phyloP scores from a whole-genome alignment of 2,797 vertebrate genomes.

The Kryptolebias ocellatus region DNA sequence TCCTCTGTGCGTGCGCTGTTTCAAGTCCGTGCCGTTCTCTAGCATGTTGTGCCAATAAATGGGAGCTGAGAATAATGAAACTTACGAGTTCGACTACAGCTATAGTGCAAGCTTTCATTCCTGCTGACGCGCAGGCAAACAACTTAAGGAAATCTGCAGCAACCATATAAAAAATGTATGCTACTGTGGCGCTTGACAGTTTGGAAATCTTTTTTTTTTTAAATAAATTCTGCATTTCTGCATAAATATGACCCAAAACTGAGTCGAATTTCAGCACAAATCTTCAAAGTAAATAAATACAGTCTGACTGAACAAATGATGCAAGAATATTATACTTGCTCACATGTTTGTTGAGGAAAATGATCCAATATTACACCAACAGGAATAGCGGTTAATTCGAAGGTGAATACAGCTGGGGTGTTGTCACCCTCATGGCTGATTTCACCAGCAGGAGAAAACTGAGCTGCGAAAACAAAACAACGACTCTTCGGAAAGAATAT shows the following conservation, averaged over 20 bases:
- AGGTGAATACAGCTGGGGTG: background rate
- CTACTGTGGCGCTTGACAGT: slow-evolving; percentile 1
- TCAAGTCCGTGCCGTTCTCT: background rate
- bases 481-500: background rate
- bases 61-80: slow-evolving; percentile 8
- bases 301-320: background rate
- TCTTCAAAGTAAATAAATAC: background rate
- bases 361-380: background rate
- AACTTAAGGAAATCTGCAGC: slow-evolving; percentile 15
- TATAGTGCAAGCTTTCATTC: slow-evolving; percentile 11
- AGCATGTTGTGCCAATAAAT: slow-evolving; percentile 2
- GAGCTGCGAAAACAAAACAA: background rate
- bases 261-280: background rate
- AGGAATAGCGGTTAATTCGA: background rate
- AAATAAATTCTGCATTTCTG: background rate
- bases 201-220: background rate
- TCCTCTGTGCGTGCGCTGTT: background rate
- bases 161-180: slow-evolving; percentile 16
- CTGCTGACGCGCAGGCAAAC: slow-evolving; percentile 13
- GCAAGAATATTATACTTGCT: background rate
- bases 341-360: background rate
- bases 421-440: background rate
- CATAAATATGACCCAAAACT: slow-evolving; percentile 11
- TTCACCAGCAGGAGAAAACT: background rate
- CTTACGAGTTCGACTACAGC: slow-evolving; percentile 22